These are phyloP conservation scores for Fistularia commersonii DNA, from an alignment of 2,797 vertebrate genomes.

Conservation along the genomic window DNA sequence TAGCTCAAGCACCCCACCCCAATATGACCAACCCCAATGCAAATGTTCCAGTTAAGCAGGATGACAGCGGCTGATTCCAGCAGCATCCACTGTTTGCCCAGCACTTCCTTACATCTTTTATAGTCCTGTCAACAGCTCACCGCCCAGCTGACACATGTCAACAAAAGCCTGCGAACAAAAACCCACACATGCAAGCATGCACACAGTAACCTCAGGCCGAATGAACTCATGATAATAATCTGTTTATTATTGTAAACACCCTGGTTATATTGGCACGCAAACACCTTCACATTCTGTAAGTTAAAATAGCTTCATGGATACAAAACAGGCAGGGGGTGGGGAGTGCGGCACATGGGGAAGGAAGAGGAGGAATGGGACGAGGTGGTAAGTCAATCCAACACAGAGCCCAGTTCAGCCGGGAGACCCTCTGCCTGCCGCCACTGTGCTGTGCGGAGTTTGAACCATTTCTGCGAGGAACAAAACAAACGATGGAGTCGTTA, in stretches of 20 bases:
- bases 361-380: conserved; percentile 3
- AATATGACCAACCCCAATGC: no score
- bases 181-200: not conserved
- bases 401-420: conserved; percentile 84
- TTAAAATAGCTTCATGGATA: conserved; percentile 58
- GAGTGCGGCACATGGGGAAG: not conserved
- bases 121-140: conserved; percentile 23
- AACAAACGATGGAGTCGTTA: not conserved
- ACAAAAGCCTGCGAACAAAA: conserved; percentile 49
- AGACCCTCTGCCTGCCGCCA: conserved; percentile 91
- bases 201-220: conserved; percentile 16
- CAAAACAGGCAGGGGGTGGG: conserved; percentile 17
- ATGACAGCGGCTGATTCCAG: conserved; percentile 35
- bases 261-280: conserved; percentile 53
- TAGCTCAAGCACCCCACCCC: conserved; percentile 16
- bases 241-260: conserved; percentile 68
- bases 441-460: conserved; percentile 83
- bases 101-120: conserved; percentile 33
- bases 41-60: conserved; percentile 5
- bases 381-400: conserved; percentile 81
- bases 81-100: conserved; percentile 34
- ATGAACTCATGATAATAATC: conserved; percentile 47
- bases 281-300: conserved; percentile 65
- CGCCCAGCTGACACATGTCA: conserved; percentile 39
- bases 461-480: conserved; percentile 84